Evolutionary conservation across 2,113 vertebrate species (phyloP).

Genomic region (Caranx melampygus): DNA sequence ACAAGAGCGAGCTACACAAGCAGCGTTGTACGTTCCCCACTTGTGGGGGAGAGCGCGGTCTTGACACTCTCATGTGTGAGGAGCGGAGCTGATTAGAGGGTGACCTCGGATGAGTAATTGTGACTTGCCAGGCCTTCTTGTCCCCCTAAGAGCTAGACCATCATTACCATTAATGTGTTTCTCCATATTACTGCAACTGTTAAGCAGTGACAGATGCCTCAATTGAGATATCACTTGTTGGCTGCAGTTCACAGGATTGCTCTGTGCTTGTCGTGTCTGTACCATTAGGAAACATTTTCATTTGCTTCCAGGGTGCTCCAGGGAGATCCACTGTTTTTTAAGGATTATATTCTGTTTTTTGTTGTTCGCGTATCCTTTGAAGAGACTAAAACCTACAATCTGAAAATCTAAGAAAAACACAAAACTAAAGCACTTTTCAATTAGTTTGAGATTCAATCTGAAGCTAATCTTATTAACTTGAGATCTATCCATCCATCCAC

Average conservation of each 20-base stretch:
- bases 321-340: background rate
- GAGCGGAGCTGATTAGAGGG: slow-evolving; percentile 75
- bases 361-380: background rate
- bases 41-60: slow-evolving; percentile 44
- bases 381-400: background rate
- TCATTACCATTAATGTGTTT: slow-evolving; percentile 77
- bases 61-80: slow-evolving; percentile 66
- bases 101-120: slow-evolving; percentile 66
- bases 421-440: no score
- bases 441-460: no score
- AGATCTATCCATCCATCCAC: no score
- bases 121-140: slow-evolving; percentile 68
- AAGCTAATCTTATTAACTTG: no score
- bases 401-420: background rate
- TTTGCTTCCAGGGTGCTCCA: slow-evolving; percentile 6
- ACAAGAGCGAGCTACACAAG: slow-evolving; percentile 47
- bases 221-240: slow-evolving; percentile 50
- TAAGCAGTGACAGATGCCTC: slow-evolving; percentile 63
- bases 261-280: slow-evolving; percentile 6
- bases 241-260: slow-evolving; percentile 27
- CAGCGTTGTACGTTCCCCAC: slow-evolving; percentile 41
- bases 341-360: background rate
- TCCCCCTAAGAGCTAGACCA: slow-evolving; percentile 43
- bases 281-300: background rate
- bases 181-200: slow-evolving; percentile 58